Percentiles rank a stretch among this genome's conserved stretches.
Evolutionary conservation across 2,797 vertebrate genomes (phyloP).

Genomic region (Brachyalestes nurse): DNA sequence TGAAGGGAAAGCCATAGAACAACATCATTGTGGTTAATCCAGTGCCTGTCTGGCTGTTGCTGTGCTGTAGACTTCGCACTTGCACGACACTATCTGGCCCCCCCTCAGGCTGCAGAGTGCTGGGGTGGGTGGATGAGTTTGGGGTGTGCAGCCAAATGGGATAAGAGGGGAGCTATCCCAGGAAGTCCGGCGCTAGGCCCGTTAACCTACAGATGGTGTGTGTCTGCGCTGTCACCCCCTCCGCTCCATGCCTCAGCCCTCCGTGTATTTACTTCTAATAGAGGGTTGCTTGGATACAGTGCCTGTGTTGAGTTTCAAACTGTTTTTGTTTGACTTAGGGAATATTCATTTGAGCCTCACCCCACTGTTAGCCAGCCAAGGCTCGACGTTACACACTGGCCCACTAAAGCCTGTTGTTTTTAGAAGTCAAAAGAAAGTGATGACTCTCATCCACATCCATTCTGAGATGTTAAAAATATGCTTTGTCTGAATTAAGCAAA

Average conservation of each 20-base stretch:
- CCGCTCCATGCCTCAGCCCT: background rate
- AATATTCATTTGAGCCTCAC: conserved; percentile 56
- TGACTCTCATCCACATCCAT: conserved; percentile 51
- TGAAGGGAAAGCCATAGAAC: conserved; percentile 37
- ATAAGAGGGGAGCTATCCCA: conserved; percentile 66
- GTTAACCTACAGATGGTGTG: conserved; percentile 63
- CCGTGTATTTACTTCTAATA: conserved; percentile 64
- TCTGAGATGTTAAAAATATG: conserved; percentile 18
- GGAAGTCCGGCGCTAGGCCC: conserved; percentile 60
- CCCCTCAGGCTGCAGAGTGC: conserved; percentile 28
- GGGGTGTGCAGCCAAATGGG: conserved; percentile 58
- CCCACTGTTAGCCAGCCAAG: conserved; percentile 40
- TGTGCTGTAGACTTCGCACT: conserved; percentile 25
- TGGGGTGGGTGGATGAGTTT: conserved; percentile 38
- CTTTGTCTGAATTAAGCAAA: background rate
- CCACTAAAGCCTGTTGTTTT: conserved; percentile 41
- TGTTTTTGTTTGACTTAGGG: conserved; percentile 62
- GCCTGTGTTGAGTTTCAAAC: conserved; percentile 58
- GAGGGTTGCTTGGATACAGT: conserved; percentile 68
- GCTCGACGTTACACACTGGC: conserved; percentile 41
- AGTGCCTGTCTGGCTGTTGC: conserved; percentile 33
- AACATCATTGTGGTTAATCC: conserved; percentile 44
- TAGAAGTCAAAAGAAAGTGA: conserved; percentile 50
- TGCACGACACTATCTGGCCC: background rate
- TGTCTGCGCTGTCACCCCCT: conserved; percentile 46